Evolutionary conservation across 2,888 invertebrate species (phyloP).

Genomic region (Andrena trimmerana): DNA sequence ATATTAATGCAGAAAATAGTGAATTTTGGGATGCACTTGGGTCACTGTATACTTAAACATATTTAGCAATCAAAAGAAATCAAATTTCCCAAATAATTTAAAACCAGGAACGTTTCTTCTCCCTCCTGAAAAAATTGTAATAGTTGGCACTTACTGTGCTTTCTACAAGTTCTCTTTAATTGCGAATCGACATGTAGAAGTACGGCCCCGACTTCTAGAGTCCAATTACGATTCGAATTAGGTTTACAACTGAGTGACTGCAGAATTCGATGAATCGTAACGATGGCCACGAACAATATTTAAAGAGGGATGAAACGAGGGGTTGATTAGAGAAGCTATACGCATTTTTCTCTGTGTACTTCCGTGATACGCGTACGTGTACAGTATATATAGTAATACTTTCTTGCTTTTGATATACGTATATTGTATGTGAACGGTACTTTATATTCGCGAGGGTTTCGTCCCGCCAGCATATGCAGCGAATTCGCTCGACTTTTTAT

Average conservation of each 20-base stretch:
- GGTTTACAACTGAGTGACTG: neutral
- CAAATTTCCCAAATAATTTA: too few species aligned
- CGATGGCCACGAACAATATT: neutral
- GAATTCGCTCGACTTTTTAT: slow-evolving; percentile 64
- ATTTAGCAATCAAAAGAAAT: too few species aligned
- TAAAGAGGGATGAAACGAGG: neutral
- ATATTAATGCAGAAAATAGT: too few species aligned
- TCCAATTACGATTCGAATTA: neutral
- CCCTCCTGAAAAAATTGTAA: too few species aligned
- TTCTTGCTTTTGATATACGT: slow-evolving; percentile 65
- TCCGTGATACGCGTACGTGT: slow-evolving; percentile 14
- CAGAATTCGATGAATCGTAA: slow-evolving; percentile 33
- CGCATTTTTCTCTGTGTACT: slow-evolving; percentile 9
- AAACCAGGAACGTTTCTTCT: too few species aligned
- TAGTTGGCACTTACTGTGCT: too few species aligned
- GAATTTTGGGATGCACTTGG: too few species aligned
- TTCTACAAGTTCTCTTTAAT: too few species aligned
- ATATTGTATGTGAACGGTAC: slow-evolving; percentile 78
- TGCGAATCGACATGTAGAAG: too few species aligned
- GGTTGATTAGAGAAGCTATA: neutral
- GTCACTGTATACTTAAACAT: too few species aligned
- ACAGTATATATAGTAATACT: slow-evolving; percentile 18
- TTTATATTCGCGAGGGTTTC: slow-evolving; percentile 78
- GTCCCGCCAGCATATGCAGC: slow-evolving; percentile 57
- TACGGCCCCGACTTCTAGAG: too few species aligned